Percentiles rank a stretch among this genome's conserved stretches.
phyloP scores from a whole-genome alignment of 2,797 vertebrate genomes.

The Periophthalmus magnuspinnatus region DNA sequence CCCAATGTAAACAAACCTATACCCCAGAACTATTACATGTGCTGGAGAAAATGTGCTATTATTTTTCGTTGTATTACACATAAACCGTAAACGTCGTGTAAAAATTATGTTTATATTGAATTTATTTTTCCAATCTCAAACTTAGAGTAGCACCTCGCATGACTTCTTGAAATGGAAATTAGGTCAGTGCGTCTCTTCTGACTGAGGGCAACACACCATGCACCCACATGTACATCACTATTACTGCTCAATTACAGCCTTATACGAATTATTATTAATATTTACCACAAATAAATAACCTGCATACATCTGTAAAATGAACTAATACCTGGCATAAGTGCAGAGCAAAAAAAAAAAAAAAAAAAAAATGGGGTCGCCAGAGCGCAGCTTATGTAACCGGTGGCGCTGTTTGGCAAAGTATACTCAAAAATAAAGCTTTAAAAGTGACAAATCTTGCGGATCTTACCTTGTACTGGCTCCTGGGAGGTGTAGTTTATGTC shows the following conservation, averaged over 20 bases:
- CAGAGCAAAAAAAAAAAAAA: slow-evolving; percentile 55
- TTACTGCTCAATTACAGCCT: neutral
- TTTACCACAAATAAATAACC: accelerated
- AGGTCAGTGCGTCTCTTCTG: slow-evolving; percentile 44
- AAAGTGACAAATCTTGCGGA: accelerated
- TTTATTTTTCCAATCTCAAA: neutral
- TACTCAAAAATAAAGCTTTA: neutral
- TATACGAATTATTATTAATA: neutral
- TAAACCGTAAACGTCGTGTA: neutral
- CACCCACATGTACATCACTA: neutral
- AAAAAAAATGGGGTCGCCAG: slow-evolving; percentile 72
- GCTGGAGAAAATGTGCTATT: neutral
- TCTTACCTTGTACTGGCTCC: slow-evolving; percentile 59
- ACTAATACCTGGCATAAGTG: neutral
- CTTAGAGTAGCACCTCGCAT: neutral
- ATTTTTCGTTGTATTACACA: neutral
- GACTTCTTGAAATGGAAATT: slow-evolving; percentile 46
- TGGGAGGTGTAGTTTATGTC: slow-evolving; percentile 56
- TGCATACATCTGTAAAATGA: too few species aligned
- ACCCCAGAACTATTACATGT: too few species aligned
- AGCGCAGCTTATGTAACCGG: slow-evolving; percentile 60
- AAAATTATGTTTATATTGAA: neutral
- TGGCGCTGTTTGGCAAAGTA: slow-evolving; percentile 41
- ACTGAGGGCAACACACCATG: neutral
- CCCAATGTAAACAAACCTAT: too few species aligned